Base-by-base conservation (phyloP, 2,113 vertebrate species). In the Mormoops blainvillei region DNA sequence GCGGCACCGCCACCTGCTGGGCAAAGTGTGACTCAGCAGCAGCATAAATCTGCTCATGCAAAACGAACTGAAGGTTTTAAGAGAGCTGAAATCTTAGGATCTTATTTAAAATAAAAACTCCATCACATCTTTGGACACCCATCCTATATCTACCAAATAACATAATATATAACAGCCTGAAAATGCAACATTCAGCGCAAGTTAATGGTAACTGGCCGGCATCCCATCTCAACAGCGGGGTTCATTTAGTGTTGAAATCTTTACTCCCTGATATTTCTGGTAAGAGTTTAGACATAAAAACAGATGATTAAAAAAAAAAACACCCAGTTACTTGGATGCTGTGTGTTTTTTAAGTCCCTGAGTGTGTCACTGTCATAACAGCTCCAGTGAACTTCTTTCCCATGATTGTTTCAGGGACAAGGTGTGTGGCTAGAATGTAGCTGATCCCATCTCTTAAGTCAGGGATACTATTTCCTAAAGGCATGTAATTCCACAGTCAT, bases 1-100 rank as follows among this genome's bases (percentile, higher is more conserved):
- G 93, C 76, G 52, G 98, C 68, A 41, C 87, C 92, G 98, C 98
- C 98, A 98, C 82, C 98, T 98, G 96, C 98, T 98, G 98, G 98
- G 78, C 82, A 95, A 56, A 65, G 28, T 2, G 4, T 22, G 48
- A 77, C 89, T 86, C 26, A 0, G 33, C 50, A n/a, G 71, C 7
- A 19, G 48, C 0, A 0, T 28, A n/a, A 63, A 28, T 33, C 33
- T 41, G 33, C 28, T 14, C 10, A 9, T 16, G 19, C 58, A 87
- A 74, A 89, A 58, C 4, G 31, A 85, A 90, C 8, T 26, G 33
- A 76, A 26, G 24, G 7, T 52, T 85, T 96, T 94, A 70, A n/a
- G 82, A 65, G 56, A 70, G 36, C 12, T 48, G 78, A 95, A 95
- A 67, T n/a, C 58, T 83, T 41, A 56, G 38, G 10, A 11, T 61